Evolutionary conservation across 2,113 vertebrate species (phyloP).

Genomic region (Lichenostomus cassidix): DNA sequence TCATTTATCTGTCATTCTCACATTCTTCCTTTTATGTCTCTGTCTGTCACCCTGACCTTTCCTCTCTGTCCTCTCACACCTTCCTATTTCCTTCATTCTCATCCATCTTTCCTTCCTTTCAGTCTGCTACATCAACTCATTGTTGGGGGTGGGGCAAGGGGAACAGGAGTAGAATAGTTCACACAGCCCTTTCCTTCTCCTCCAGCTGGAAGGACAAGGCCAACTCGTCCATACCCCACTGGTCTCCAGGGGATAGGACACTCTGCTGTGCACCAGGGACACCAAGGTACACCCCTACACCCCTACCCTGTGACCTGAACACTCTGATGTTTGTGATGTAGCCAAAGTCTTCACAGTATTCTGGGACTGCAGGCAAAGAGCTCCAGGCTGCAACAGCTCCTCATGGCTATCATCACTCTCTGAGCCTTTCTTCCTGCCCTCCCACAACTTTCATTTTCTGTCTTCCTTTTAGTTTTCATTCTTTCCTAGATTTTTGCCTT

Average conservation of each 20-base stretch:
- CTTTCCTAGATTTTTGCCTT: not conserved
- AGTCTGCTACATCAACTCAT: not conserved
- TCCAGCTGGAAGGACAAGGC: not conserved
- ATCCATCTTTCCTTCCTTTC: not conserved
- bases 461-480: not conserved
- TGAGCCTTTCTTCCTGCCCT: not conserved
- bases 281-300: no score
- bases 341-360: not conserved
- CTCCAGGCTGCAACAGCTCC: no score
- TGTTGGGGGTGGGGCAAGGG: no score
- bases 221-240: no score
- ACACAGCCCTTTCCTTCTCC: not conserved
- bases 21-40: not conserved
- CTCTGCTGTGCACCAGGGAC: not conserved
- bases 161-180: not conserved
- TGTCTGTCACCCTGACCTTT: accelerated
- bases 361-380: not conserved
- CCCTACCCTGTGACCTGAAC: no score
- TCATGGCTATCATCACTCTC: not conserved
- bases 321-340: not conserved
- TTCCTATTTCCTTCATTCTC: not conserved
- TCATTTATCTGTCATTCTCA: not conserved
- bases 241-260: not conserved
- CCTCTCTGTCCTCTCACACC: no score
- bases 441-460: not conserved